These are phyloP conservation scores for Palloptera scutellata DNA, from an alignment of 2,888 invertebrate species.

Conservation along the genomic window DNA sequence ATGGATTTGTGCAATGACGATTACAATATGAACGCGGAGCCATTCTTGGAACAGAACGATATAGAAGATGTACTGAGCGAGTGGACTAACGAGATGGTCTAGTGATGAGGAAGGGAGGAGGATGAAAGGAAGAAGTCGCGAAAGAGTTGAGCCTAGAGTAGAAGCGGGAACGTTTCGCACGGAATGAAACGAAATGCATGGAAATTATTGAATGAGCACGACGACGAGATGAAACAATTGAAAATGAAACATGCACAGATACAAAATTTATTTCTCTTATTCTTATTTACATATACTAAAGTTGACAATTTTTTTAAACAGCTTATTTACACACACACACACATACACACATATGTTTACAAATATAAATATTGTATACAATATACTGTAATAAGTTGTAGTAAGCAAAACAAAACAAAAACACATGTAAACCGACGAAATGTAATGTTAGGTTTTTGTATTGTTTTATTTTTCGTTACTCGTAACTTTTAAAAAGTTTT, in stretches of 20 bases:
- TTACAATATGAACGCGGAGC: constrained; percentile 55
- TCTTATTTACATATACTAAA: not conserved
- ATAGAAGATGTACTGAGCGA: constrained; percentile 55
- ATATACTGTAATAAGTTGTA: no score
- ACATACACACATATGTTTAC: constrained; percentile 36
- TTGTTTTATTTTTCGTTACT: not conserved
- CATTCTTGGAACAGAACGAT: constrained; percentile 50
- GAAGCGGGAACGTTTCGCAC: not conserved
- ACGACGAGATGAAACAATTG: not conserved
- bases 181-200: constrained; percentile 6
- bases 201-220: not conserved
- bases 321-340: constrained; percentile 24
- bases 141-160: not conserved
- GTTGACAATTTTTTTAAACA: constrained; percentile 10
- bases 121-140: not conserved
- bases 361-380: not conserved
- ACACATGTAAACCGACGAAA: constrained; percentile 5
- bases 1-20: constrained; percentile 60
- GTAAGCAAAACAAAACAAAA: constrained; percentile 3
- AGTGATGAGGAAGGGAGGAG: not conserved
- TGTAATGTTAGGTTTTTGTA: constrained; percentile 14
- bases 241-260: not conserved
- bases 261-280: not conserved
- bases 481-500: not conserved
- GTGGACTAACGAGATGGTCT: constrained; percentile 48